Base-by-base conservation (phyloP, 2,797 vertebrate species). In the Cryptoblepharus egeriae region DNA sequence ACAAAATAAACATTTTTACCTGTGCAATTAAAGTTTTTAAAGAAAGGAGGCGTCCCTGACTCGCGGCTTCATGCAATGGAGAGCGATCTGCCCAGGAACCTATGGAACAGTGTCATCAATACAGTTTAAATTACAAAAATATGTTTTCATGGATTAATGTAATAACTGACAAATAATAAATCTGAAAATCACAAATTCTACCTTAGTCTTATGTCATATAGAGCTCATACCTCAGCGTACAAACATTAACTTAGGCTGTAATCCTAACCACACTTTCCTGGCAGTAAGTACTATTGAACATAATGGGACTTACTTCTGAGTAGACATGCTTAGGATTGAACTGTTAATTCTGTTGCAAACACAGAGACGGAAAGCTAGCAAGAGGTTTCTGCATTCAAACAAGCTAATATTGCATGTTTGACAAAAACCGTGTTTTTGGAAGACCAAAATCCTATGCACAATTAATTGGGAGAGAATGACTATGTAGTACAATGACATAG, bases 51-150 rank as follows among this genome's bases (percentile, higher is more conserved):
- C 98, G 97, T 69, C 98, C 98, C 88, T 99, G 98, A 87, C 97
- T 95, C 70, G 98, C 98, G 83, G 98, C 98, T 80, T 99, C 98
- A 52, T 99, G 98, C 5, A 99, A 95, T 64, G 98, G 97, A 10
- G 98, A 98, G 64, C 98, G 96, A 92, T 99, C 98, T 35, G 97
- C 97, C 98, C 98, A 99, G 78, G 98, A 98, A 84, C 97, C 98
- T 99, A 93, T 13, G 60, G 2, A 92, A 91, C 7, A 93, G 87
- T 55, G 81, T 58, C 88, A 81, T 77, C 71, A 71, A 52, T 82
- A 86, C 61, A 90, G 79, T 87, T 86, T 91, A 72, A 58, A 71
- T 61, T 70, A 75, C 11, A 58, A 5, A 13, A 81, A 84, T 82
- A 37, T 81, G 30, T 85, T 74, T 26, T 57, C 77, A 88, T 75